Evolutionary conservation across 1,140 invertebrate species (phyloP), one percentile per base, ranked within the genome.

Genomic region (Drosophila funebris): DNA sequence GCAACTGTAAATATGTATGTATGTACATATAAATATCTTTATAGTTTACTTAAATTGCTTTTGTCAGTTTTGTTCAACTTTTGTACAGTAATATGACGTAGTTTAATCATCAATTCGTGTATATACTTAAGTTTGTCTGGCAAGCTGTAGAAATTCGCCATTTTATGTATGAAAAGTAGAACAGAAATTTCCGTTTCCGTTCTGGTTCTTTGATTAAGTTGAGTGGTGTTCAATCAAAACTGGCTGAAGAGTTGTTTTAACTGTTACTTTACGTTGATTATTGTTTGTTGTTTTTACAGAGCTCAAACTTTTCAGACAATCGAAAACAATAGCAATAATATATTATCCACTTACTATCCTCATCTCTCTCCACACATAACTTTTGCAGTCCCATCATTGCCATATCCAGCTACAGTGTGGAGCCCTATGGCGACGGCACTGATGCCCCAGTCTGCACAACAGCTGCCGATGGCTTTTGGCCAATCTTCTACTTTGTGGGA

Each of bases 321-420:
- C 4, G 16, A 24, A 29, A 67, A 61, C 50, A 64, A 33, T 31
- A 43, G 37, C 39, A 74, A 50, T 27, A 29, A 62, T 37, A 53
- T 29, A 8, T 27, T 31, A 4, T 31, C 13, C 36, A 52, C 13
- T 29, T 36, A 46, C 20, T 61, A 4, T 33, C 44, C 16, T 14
- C 14, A 66, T 44, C 22, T 54, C 36, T n/a, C 43, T 24, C 29
- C 29, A 58, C 33, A 39, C 70, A 69, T 67, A 67, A 83, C 69
- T 70, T 57, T 90, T 94, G 57, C 95, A 97, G 96, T 92, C 96
- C 96, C 16, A 96, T 97, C 73, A 92, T 97, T 68, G 93, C 93
- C 69, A 95, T 97, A 67, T 94, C 96, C 0, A 94, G 94, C 37
- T 96, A 96, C 93, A 92, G 93, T n/a, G 92, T 94, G 56, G 94